These are phyloP conservation scores for Chloroclystis v-ata DNA, from an alignment of 2,888 invertebrate genomes.

Conservation along the genomic window DNA sequence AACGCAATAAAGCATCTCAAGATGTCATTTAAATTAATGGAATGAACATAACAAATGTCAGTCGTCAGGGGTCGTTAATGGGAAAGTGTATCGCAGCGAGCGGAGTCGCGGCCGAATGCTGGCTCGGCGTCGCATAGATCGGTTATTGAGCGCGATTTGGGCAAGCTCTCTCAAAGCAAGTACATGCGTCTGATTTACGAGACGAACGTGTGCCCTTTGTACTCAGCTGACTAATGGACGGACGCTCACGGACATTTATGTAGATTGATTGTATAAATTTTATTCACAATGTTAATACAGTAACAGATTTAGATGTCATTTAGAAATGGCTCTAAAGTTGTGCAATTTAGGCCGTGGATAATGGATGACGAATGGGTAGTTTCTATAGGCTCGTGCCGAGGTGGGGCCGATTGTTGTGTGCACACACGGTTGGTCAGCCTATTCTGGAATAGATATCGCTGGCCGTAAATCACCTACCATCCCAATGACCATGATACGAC, in stretches of 20 bases:
- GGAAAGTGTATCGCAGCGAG: slow-evolving; percentile 48
- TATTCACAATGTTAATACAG: slow-evolving; percentile 79
- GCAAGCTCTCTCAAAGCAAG: slow-evolving; percentile 71
- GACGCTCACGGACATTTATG: slow-evolving; percentile 78
- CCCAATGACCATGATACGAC: slow-evolving; percentile 26
- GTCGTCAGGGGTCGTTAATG: slow-evolving; percentile 69
- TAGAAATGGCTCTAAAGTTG: slow-evolving; percentile 78
- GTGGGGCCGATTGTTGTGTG: slow-evolving; percentile 60
- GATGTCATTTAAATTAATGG: slow-evolving; percentile 42
- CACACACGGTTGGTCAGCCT: slow-evolving; percentile 38
- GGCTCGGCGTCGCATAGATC: slow-evolving; percentile 39
- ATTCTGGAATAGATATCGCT: slow-evolving; percentile 28
- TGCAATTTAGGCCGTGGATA: slow-evolving; percentile 78
- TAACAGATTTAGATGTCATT: slow-evolving; percentile 79
- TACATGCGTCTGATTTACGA: slow-evolving; percentile 76
- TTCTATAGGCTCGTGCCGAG: slow-evolving; percentile 67
- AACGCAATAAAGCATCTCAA: slow-evolving; percentile 33
- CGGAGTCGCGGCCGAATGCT: slow-evolving; percentile 35
- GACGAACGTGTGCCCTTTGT: slow-evolving; percentile 78
- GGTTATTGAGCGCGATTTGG: slow-evolving; percentile 73
- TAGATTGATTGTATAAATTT: slow-evolving; percentile 79
- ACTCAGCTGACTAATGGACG: slow-evolving; percentile 76
- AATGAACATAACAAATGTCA: slow-evolving; percentile 55
- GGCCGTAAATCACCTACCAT: slow-evolving; percentile 29
- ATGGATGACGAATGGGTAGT: slow-evolving; percentile 75